Evolutionary conservation across 2,113 vertebrate genomes (phyloP), one percentile per base, ranked within the genome.

Genomic region (Hemiprocne comata): DNA sequence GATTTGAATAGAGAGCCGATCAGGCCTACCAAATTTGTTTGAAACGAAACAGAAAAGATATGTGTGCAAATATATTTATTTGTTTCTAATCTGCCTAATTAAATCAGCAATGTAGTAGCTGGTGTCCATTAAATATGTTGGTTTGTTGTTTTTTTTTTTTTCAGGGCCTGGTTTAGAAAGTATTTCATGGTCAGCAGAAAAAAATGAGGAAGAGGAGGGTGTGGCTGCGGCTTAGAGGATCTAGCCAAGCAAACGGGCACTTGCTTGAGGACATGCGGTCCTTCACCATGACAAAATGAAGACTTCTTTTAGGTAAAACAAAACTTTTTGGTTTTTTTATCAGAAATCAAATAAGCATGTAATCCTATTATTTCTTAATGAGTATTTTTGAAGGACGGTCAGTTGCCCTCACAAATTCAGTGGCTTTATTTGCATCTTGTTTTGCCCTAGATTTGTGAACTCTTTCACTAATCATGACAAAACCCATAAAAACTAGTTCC

Each of bases 151-250:
- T 3, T 54, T 51, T 78, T 74, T 85, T 86, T 73, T 55, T 26
- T 5, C 64, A 93, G 88, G 57, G 79, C 55, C 83, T 82, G 93
- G 38, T 53, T 93, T 69, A 50, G 48, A 86, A 92, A 75, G 12
- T 84, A 33, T 93, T 92, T 90, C n/a, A 65, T 69, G 73, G 57
- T 90, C 85, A 92, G 75, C 75, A 72, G 55, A 28, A 81, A 96
- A 94, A 94, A 84, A 85, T 94, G 93, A 90, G 94, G 70, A 90
- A 88, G 89, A 93, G 8, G 57, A 93, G 90, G 90, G 90, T 95
- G 95, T 84, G 90, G 87, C 53, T 83, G 90, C 58, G 0, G 3
- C 74, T 87, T 50, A 40, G 65, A 86, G 38, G 54, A 50, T 87
- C 78, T 91, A 79, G 78, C 78, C 51, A 14, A 48, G 78, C 53